Evolutionary conservation across 2,888 invertebrate genomes (phyloP), one percentile per base, ranked within the genome.

Genomic region (Rambutsinella grinnellia): DNA sequence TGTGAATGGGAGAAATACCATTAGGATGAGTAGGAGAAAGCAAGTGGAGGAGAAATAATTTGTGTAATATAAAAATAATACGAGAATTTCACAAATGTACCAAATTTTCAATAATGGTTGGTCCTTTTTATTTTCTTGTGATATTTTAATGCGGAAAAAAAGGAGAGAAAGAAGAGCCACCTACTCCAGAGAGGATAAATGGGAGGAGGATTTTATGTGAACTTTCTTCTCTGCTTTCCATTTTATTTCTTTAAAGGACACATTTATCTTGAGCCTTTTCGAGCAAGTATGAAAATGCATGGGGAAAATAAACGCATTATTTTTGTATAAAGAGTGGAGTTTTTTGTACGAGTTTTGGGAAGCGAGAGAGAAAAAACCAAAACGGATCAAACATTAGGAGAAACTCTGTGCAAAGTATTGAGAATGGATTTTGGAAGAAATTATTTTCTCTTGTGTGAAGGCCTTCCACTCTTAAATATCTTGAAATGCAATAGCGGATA

Each of bases 201-300:
- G 19, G 24, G 36, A 36, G 36, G 36, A 36, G 28, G 27, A 8
- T 62, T 49, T 49, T 49, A 24, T 65, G 54, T 56, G 46, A 56
- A 53, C 49, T 49, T 44, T 65, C 56, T 54, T 54, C 17, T 69
- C 60, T 61, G 60, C 6, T 69, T 69, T 24, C 69, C 69, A 62
- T 54, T 58, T 53, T 67, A 72, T 72, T 70, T 56, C 62, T 70
- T 70, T 63, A 70, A 70, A 70, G 28, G 62, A 70, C 62, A 70
- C 70, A 70, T 62, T 70, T 70, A 70, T 70, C 70, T 70, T 70
- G 56, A 36, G 58, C 46, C 8, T 69, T 44, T n/a, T n/a, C n/a
- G n/a, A n/a, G n/a, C n/a, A n/a, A n/a, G n/a, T n/a, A n/a, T n/a
- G n/a, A n/a, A n/a, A n/a, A n/a, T n/a, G n/a, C n/a, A n/a, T n/a